Conservation (phyloP, 2,888 invertebrate species). For the Lasioglossum malachurum region DNA sequence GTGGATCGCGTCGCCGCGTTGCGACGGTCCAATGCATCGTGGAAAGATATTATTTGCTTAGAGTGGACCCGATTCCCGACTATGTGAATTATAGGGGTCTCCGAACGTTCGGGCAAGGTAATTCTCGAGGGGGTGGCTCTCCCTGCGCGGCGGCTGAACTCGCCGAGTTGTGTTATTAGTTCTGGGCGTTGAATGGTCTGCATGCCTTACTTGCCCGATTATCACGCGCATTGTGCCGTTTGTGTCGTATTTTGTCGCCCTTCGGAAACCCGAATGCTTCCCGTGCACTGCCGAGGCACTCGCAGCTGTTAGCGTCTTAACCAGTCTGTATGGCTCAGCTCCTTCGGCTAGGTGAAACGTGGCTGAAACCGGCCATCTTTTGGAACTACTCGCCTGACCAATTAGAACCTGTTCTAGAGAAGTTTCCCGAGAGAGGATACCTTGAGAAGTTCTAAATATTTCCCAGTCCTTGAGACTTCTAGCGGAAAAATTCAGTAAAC, state of each 20-base stretch:
- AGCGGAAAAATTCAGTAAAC: not conserved
- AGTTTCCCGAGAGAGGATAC: not conserved
- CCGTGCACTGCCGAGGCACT: not conserved
- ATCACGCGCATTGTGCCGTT: constrained; percentile 29
- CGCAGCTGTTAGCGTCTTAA: constrained; percentile 4
- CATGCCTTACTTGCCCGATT: constrained; percentile 52
- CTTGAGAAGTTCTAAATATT: not conserved
- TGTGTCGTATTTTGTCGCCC: constrained; percentile 30
- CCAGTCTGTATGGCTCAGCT: not conserved
- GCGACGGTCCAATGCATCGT: not conserved
- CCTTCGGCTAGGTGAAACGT: not conserved
- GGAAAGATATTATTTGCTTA: constrained; percentile 59
- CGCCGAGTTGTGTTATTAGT: constrained; percentile 67
- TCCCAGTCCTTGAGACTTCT: not conserved
- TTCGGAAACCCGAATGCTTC: not conserved
- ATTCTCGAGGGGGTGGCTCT: constrained; percentile 52
- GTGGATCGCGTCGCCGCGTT: not conserved
- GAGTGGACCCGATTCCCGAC: constrained; percentile 35
- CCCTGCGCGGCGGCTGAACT: constrained; percentile 57
- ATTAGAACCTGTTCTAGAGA: not conserved
- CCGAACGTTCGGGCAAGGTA: constrained; percentile 40
- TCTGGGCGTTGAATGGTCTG: constrained; percentile 58
- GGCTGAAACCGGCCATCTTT: constrained; percentile 7
- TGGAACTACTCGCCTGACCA: not conserved
- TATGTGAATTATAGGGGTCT: constrained; percentile 61